Evolutionary conservation across 2,797 vertebrate species (phyloP), one percentile per base, ranked within the genome.

Genomic region (Heliangelus exortis): DNA sequence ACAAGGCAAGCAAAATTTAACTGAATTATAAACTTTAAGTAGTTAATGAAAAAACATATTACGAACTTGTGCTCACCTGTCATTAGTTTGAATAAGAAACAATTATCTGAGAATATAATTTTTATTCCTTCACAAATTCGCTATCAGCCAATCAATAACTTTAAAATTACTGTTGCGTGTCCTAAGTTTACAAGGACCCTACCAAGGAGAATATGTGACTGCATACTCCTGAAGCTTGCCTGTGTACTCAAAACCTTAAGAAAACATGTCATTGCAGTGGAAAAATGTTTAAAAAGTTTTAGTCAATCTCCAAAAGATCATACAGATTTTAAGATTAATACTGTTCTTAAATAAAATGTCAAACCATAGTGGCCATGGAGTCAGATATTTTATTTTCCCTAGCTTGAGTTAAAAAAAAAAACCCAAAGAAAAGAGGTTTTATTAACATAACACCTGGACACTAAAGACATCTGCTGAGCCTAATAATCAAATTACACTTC

Each of bases 331-430:
- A 88, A 96, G 92, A 92, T 43, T 58, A 97, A 94, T 33, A 90
- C 26, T 84, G 34, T 76, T 94, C 89, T 95, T 94, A 95, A 97
- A 96, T 93, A 97, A 96, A 97, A 95, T 75, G 82, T 61, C 63
- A 21, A 77, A 86, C 66, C 95, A 26, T 74, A 96, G 96, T 51
- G 85, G 81, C 89, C 91, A 71, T 19, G 51, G 84, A 62, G 34
- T 90, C 66, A 84, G 77, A 62, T 65, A 91, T 57, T 90, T 96
- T 81, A 96, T 96, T 95, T 94, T 95, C 65, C 83, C 67, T 80
- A 79, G 89, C 87, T 95, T 78, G 28, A 97, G 67, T 87, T 96
- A 93, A 97, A 96, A 25, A 91, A 96, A 96, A 96, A 93, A 8
- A n/a, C n/a, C n/a, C n/a, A n/a, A 91, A 96, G 96, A 96, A 93